Percentiles rank a stretch among this genome's conserved stretches.
Evolutionary conservation across 2,113 vertebrate genomes (phyloP).

Genomic region (Conger conger): DNA sequence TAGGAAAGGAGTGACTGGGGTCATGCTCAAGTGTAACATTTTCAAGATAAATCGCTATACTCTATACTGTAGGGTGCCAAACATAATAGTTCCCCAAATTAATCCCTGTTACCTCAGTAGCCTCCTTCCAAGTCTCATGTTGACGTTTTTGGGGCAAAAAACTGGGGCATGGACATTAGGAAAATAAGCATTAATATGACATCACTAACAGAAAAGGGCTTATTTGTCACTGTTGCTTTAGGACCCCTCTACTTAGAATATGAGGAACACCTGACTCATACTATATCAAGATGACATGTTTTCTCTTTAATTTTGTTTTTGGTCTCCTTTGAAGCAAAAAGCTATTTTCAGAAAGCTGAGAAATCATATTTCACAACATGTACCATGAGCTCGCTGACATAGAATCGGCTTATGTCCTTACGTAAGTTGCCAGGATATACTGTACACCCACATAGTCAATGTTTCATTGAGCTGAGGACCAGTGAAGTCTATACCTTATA

Average conservation of each 20-base stretch:
- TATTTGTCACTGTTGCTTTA: not conserved
- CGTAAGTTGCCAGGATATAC: not conserved
- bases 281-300: conserved; percentile 27
- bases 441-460: not conserved
- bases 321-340: conserved; percentile 40
- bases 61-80: not conserved
- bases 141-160: not conserved
- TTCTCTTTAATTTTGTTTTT: conserved; percentile 46
- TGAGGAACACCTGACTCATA: conserved; percentile 39
- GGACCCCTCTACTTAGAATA: conserved; percentile 54
- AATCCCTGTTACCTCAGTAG: not conserved
- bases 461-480: not conserved
- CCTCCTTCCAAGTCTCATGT: not conserved
- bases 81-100: too few relatives aligned
- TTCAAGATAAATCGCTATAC: not conserved
- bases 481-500: not conserved
- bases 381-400: conserved; percentile 15
- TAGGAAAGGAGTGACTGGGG: not conserved
- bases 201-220: not conserved
- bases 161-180: not conserved
- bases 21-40: not conserved
- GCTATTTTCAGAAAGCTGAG: conserved; percentile 45
- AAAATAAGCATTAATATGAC: not conserved
- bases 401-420: conserved; percentile 13
- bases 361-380: conserved; percentile 18